phyloP scores from a whole-genome alignment of 2,888 invertebrate genomes.

The Ennomos fuscantarius region DNA sequence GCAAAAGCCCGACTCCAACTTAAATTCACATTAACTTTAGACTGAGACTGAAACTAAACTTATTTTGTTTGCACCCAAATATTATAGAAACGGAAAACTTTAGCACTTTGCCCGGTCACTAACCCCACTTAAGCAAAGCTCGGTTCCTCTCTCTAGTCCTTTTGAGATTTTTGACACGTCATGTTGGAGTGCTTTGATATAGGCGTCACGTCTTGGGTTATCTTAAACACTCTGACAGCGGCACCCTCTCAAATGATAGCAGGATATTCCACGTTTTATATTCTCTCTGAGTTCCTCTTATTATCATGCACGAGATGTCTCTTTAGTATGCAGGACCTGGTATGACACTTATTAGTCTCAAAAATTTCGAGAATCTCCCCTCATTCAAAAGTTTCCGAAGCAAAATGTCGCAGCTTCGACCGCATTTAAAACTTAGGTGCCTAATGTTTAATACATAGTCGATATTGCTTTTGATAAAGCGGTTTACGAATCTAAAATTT shows the following conservation, averaged over 20 bases:
- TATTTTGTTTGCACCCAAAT: too few relatives aligned
- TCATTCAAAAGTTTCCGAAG: constrained; percentile 66
- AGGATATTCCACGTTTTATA: constrained; percentile 72
- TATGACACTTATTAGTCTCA: constrained; percentile 82
- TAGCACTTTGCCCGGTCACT: too few relatives aligned
- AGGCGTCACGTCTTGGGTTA: constrained; percentile 65
- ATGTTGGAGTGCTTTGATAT: constrained; percentile 57
- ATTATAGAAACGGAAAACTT: too few relatives aligned
- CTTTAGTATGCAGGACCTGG: constrained; percentile 78
- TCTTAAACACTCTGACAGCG: constrained; percentile 65
- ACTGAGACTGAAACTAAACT: too few relatives aligned
- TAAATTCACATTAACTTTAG: too few relatives aligned
- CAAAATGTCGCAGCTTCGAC: constrained; percentile 64
- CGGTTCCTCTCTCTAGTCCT: too few relatives aligned
- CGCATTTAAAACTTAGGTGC: constrained; percentile 77
- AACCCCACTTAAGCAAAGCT: too few relatives aligned
- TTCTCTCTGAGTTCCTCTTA: constrained; percentile 73
- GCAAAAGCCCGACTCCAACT: too few relatives aligned
- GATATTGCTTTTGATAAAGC: constrained; percentile 84
- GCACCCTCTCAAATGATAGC: constrained; percentile 67
- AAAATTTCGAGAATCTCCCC: constrained; percentile 75
- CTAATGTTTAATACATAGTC: constrained; percentile 81
- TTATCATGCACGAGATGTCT: constrained; percentile 75
- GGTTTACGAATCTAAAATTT: constrained; percentile 83
- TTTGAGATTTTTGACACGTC: constrained; percentile 55